Conservation (phyloP, 2,113 vertebrate species). For the Corythoichthys intestinalis region DNA sequence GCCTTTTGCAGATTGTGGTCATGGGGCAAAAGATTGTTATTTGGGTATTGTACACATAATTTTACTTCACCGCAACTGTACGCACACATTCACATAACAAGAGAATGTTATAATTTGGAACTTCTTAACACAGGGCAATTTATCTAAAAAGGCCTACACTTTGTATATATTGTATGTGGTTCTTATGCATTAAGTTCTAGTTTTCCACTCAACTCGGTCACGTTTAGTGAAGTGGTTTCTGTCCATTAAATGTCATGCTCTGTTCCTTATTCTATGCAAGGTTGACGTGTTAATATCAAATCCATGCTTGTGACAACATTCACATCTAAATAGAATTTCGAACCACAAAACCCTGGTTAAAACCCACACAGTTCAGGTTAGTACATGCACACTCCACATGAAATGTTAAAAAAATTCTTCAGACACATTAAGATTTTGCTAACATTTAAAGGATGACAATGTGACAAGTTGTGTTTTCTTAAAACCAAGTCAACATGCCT, state of each 20-base stretch:
- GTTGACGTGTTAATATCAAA: not conserved
- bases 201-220: slow-evolving; percentile 15
- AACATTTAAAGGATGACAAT: slow-evolving; percentile 54
- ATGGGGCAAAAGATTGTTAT: slow-evolving; percentile 34
- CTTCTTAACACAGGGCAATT: slow-evolving; percentile 16
- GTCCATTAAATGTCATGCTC: not conserved
- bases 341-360: not conserved
- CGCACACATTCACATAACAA: slow-evolving; percentile 8
- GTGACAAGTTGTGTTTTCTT: slow-evolving; percentile 66
- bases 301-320: not conserved
- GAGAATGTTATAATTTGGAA: slow-evolving; percentile 19
- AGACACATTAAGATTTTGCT: slow-evolving; percentile 59
- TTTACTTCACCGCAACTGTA: slow-evolving; percentile 24
- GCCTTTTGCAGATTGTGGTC: slow-evolving; percentile 30
- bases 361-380: not conserved
- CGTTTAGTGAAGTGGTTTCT: not conserved
- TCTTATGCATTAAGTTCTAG: not conserved
- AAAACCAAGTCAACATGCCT: slow-evolving; percentile 48
- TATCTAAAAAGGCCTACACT: slow-evolving; percentile 25
- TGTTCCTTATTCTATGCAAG: not conserved
- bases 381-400: not conserved
- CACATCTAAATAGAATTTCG: not conserved
- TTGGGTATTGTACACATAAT: slow-evolving; percentile 42
- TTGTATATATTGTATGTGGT: not conserved
- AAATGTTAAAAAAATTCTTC: slow-evolving; percentile 44